Evolutionary conservation across 2,797 vertebrate genomes (phyloP).

Genomic region (Orestias chungarensis): DNA sequence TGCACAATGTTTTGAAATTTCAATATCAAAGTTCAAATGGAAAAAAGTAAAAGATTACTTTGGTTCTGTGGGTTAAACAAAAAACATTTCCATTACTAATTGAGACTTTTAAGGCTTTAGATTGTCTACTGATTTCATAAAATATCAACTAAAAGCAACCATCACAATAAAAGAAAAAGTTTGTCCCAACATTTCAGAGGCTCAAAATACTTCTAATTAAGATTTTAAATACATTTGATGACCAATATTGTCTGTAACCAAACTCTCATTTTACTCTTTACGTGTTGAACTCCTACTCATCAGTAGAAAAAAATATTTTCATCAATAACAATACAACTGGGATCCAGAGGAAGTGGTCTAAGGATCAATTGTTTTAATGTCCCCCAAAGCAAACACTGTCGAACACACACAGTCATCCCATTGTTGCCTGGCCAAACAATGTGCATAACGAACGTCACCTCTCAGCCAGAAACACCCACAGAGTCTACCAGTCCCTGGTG

Average conservation of each 20-base stretch:
- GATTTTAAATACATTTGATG: constrained; percentile 14
- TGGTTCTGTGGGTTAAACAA: not conserved
- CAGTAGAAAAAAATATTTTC: constrained; percentile 44
- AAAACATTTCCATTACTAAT: not conserved
- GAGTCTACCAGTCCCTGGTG: constrained; percentile 30
- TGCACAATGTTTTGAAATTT: not conserved
- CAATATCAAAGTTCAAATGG: not conserved
- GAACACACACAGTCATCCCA: constrained; percentile 44
- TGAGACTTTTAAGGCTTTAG: not conserved
- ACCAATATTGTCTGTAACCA: not conserved
- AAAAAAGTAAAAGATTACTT: not conserved
- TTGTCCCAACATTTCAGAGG: not conserved
- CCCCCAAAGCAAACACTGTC: constrained; percentile 27
- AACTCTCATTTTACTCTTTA: constrained; percentile 34
- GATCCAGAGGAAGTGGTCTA: constrained; percentile 63
- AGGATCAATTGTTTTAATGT: constrained; percentile 56
- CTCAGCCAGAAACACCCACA: constrained; percentile 47
- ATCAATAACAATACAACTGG: constrained; percentile 47
- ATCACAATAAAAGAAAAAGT: not conserved
- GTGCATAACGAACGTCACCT: constrained; percentile 46
- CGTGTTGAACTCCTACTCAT: constrained; percentile 56
- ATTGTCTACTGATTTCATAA: not conserved
- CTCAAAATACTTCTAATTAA: not conserved
- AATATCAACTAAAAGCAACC: not conserved
- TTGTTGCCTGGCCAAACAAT: constrained; percentile 63